phyloP scores from a whole-genome alignment of 1,140 invertebrate genomes.

The Phenacoccus solenopsis region DNA sequence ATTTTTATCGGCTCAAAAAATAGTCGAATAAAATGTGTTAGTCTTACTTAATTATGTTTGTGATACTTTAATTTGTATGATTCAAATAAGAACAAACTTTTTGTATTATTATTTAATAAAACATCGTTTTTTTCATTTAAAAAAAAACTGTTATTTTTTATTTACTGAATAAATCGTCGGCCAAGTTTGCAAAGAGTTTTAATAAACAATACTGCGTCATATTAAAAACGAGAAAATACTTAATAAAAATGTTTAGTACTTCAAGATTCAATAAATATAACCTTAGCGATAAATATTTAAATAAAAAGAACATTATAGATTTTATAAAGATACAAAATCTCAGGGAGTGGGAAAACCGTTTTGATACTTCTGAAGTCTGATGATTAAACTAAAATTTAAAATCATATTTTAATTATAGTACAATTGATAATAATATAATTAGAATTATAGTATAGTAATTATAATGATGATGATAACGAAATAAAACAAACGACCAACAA shows the following conservation, averaged over 20 bases:
- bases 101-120: no score
- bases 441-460: not conserved
- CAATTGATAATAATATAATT: not conserved
- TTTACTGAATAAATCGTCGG: no score
- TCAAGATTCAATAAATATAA: not conserved
- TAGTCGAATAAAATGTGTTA: not conserved
- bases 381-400: not conserved
- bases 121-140: no score
- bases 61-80: no score
- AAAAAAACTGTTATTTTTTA: no score
- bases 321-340: constrained; percentile 3
- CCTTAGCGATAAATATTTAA: not conserved
- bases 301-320: not conserved
- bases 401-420: not conserved
- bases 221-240: not conserved
- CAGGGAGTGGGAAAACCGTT: not conserved
- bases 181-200: no score
- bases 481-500: not conserved
- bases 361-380: not conserved
- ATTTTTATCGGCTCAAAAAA: not conserved
- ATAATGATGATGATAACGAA: constrained; percentile 2
- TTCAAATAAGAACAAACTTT: no score
- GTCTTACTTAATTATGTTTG: no score
- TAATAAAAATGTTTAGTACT: not conserved
- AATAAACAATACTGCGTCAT: no score